Evolutionary conservation across 53 echinoderm and acorn worm species (phyloP), one percentile per base, ranked within the genome.

Genomic region (Crossaster papposus): DNA sequence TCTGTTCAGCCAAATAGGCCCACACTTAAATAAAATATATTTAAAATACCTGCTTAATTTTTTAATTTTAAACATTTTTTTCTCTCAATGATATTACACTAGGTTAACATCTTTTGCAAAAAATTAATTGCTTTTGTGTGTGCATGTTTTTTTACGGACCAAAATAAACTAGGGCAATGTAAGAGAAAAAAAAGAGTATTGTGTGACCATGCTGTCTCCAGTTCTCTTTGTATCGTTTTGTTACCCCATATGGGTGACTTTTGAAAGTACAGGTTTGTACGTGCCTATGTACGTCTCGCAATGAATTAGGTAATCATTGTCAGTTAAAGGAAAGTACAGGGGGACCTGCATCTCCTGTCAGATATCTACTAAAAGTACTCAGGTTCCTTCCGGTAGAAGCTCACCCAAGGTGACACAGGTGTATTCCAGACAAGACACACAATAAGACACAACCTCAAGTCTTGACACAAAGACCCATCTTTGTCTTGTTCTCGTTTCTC

Each of bases 321-420:
- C 54, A 15, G 15, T 51, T 23, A 62, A 8, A 80, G 35, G n/a
- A 81, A 81, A 81, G 81, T 81, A 81, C 81, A 81, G 12, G 36
- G 81, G 81, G 81, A 58, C 80, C 54, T 18, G n/a, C 80, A 80
- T 35, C 35, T 74, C 54, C 52, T 26, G 20, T 58, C 33, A 64
- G 34, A 63, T 81, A 23, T 81, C 32, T 30, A 8, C n/a, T n/a
- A n/a, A n/a, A n/a, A 7, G 34, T 33, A 68, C 81, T 81, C 81
- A 33, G 23, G 15, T 81, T 81, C 18, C 81, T 55, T 63, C 81
- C 36, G 81, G 55, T 80, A 65, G 65, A 82, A 65, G 65, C 82
- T 36, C 68, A 24, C 20, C 36, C 17, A 8, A 62, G 81, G 81
- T 63, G 36, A 64, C 34, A 81, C 34, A 81, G 68, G 68, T 68